Percentiles rank a stretch among this genome's conserved stretches.
These are phyloP conservation scores for Drusus annulatus DNA, from an alignment of 1,140 invertebrate species.

Conservation along the genomic window DNA sequence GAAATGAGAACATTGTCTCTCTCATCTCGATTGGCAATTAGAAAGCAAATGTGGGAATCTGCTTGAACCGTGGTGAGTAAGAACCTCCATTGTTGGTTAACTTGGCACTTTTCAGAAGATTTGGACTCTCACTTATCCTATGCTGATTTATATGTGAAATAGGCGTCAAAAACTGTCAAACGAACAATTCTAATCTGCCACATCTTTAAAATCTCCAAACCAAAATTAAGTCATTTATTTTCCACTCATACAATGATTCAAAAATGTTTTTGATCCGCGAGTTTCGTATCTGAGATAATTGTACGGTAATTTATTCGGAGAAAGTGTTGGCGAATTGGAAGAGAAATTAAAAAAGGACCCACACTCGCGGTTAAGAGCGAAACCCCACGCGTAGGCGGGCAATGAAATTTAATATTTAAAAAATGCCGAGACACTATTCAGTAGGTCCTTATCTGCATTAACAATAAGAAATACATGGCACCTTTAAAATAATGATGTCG, in stretches of 20 bases:
- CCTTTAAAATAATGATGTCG: too few relatives aligned
- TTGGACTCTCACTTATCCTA: constrained; percentile 9
- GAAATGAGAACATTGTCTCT: constrained; percentile 28
- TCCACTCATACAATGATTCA: too few relatives aligned
- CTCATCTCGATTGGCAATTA: constrained; percentile 43
- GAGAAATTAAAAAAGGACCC: constrained; percentile 28
- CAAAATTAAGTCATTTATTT: too few relatives aligned
- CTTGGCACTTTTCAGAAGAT: background rate
- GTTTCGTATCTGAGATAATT: too few relatives aligned
- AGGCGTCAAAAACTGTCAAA: background rate
- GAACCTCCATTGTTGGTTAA: constrained; percentile 19
- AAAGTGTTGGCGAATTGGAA: background rate
- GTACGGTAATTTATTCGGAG: background rate
- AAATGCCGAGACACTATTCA: too few relatives aligned
- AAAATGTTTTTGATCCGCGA: too few relatives aligned
- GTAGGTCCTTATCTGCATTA: too few relatives aligned
- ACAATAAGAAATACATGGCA: too few relatives aligned
- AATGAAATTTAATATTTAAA: too few relatives aligned
- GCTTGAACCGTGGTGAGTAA: background rate
- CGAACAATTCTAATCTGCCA: too few relatives aligned
- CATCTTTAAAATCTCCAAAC: too few relatives aligned
- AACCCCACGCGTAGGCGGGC: constrained; percentile 26
- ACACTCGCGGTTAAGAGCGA: constrained; percentile 37
- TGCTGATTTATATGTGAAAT: background rate
- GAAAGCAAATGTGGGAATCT: constrained; percentile 52